These are phyloP conservation scores for Tetramorium alpestre DNA, from an alignment of 1,140 invertebrate species.

Conservation along the genomic window DNA sequence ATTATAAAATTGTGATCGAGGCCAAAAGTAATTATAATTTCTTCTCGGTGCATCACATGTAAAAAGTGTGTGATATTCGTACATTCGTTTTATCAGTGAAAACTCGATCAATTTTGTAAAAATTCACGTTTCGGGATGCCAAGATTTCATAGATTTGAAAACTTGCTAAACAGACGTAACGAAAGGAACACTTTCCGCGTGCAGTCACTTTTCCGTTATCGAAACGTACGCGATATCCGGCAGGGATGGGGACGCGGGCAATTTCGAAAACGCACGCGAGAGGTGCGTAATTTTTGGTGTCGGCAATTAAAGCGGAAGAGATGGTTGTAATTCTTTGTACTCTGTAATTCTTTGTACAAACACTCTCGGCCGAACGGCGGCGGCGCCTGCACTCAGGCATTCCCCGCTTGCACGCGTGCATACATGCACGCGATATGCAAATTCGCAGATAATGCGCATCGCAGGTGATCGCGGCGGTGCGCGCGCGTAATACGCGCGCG, in stretches of 20 bases:
- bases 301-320: slow-evolving; percentile 49
- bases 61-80: too few relatives aligned
- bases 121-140: too few relatives aligned
- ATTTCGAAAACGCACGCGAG: slow-evolving; percentile 14
- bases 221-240: not conserved
- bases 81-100: too few relatives aligned
- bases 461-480: slow-evolving; percentile 41
- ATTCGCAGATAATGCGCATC: slow-evolving; percentile 74
- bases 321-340: not conserved
- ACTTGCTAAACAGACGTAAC: not conserved
- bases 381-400: slow-evolving; percentile 59
- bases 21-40: too few relatives aligned
- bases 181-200: too few relatives aligned
- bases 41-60: too few relatives aligned
- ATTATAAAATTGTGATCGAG: too few relatives aligned
- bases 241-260: not conserved
- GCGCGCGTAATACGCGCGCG: slow-evolving; percentile 72
- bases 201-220: not conserved
- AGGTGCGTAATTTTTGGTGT: slow-evolving; percentile 12
- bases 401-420: not conserved
- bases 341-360: slow-evolving; percentile 52
- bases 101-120: too few relatives aligned
- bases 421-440: slow-evolving; percentile 79
- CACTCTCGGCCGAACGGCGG: not conserved
- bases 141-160: not conserved